Conservation (phyloP, 2,797 vertebrate species). For the Lagorchestes hirsutus region DNA sequence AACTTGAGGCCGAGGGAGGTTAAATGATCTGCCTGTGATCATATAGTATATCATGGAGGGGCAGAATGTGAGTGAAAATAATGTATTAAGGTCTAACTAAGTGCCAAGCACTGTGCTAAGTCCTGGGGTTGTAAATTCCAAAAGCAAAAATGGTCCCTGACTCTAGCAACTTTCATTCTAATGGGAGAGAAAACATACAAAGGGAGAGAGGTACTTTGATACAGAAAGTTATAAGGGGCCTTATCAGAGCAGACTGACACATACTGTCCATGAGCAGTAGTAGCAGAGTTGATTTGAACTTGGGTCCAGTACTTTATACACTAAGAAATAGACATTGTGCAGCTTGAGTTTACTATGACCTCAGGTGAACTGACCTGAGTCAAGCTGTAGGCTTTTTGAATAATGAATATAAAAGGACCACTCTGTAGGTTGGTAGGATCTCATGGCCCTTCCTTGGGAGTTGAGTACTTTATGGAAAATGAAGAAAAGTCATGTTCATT, state of each 20-base stretch:
- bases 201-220: neutral
- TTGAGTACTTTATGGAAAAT: neutral
- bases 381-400: neutral
- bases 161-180: neutral
- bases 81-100: neutral
- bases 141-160: neutral
- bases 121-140: neutral
- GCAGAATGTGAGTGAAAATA: neutral
- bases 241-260: neutral
- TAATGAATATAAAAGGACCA: neutral
- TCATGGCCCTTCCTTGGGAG: neutral
- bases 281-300: neutral
- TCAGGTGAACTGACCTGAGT: neutral
- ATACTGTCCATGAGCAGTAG: neutral
- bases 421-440: neutral
- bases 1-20: neutral
- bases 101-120: neutral
- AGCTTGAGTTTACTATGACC: neutral
- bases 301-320: neutral
- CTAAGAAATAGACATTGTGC: neutral
- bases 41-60: neutral
- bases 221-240: neutral
- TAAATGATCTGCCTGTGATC: neutral
- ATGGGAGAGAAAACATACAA: neutral
- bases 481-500: neutral